Evolutionary conservation across 2,888 invertebrate genomes (phyloP).

Genomic region (Pseudococcus jackbeardsleyi): DNA sequence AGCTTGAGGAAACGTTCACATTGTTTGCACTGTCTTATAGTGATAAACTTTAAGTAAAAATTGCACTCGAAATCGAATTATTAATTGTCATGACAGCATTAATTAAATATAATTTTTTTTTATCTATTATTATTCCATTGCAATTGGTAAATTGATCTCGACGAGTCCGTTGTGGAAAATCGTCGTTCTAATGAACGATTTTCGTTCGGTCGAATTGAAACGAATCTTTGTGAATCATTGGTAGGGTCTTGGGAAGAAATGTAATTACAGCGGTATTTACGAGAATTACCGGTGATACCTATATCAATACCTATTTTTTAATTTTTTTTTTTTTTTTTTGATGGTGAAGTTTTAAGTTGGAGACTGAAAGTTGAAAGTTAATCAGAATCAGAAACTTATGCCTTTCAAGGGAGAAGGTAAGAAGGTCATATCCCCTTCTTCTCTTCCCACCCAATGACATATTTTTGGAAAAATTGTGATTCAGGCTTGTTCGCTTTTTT

Average conservation of each 20-base stretch:
- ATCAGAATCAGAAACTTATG: too few species aligned
- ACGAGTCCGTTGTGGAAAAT: not conserved
- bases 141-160: constrained; percentile 12
- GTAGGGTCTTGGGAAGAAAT: not conserved
- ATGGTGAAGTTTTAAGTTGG: not conserved
- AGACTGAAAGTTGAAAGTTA: too few species aligned
- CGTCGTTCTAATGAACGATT: not conserved
- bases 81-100: constrained; percentile 46
- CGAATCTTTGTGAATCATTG: not conserved
- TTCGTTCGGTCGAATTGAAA: not conserved
- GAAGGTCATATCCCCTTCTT: too few species aligned
- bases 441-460: too few species aligned
- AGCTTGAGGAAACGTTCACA: not conserved
- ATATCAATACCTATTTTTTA: not conserved
- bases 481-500: too few species aligned
- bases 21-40: not conserved
- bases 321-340: not conserved
- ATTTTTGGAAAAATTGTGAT: too few species aligned
- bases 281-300: not conserved
- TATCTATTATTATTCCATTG: constrained; percentile 50
- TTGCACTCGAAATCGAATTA: constrained; percentile 24
- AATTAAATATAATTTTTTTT: constrained; percentile 28
- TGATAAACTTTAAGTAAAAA: constrained; percentile 35
- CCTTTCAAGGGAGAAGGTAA: too few species aligned
- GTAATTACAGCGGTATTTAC: not conserved